Evolutionary conservation across 1,140 invertebrate species (phyloP), one percentile per base, ranked within the genome.

Genomic region (Dendroctonus valens): DNA sequence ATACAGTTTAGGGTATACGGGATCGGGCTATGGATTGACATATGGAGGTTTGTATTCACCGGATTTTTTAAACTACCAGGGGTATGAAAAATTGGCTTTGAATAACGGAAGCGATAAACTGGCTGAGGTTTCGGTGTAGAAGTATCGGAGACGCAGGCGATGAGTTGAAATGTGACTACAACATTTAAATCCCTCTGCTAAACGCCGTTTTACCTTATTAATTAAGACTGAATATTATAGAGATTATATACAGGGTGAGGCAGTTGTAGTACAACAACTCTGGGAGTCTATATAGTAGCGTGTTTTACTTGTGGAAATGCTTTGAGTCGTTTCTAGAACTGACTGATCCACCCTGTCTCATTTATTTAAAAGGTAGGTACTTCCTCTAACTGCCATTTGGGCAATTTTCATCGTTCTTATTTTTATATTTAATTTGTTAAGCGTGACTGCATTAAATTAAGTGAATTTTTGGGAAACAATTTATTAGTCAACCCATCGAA

Each of bases 1-100:
- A 12, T 67, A 55, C 40, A 48, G 42, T 15, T 50, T 67, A 26
- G 65, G 55, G 11, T 67, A 67, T 39, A 67, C 65, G 11, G 59
- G 44, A 5, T 14, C 51, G 14, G 65, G 59, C 6, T 67, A 67
- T 49, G 65, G 65, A 7, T 55, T 67, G 53, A 55, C 53, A 5
- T 40, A 40, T 8, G 38, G 53, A 41, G 8, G 9, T 12, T 55
- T 55, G 26, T 55, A 55, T 15, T 37, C 37, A 4, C 37, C 53
- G 11, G 9, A 11, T 0, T 55, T 41, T 41, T 51, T 51, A 7
- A 55, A 55, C 39, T 41, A 55, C 38, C 53, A 55, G 41, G 8
- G 38, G 5, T 55, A 40, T 15, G 14, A 41, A 40, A 41, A 15
- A 39, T 7, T 41, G 42, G 1, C 42, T 1, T 40, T n/a, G 37